phyloP scores from a whole-genome alignment of 2,113 vertebrate genomes.

The Actenoides hombroni region DNA sequence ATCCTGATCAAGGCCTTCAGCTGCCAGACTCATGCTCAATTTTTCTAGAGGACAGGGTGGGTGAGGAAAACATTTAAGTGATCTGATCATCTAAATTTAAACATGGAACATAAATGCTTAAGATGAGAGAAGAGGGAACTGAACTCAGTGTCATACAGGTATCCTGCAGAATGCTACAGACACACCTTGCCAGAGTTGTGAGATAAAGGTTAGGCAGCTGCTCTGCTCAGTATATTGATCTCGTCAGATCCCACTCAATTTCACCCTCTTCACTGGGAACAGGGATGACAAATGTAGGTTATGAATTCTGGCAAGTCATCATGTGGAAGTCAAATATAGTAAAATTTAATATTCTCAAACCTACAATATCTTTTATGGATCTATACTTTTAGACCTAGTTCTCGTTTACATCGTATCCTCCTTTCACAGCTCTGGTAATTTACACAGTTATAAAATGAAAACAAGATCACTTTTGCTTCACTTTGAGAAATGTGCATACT shows the following conservation, averaged over 20 bases:
- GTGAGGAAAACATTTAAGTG: not conserved
- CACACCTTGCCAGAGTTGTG: not conserved
- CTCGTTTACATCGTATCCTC: not conserved
- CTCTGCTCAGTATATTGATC: not conserved
- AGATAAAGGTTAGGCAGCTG: not conserved
- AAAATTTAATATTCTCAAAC: not conserved
- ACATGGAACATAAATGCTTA: not conserved
- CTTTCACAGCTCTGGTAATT: not conserved
- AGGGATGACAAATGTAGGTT: not conserved
- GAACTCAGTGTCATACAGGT: not conserved
- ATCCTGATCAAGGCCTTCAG: not conserved
- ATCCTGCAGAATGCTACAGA: not conserved
- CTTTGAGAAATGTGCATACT: not conserved
- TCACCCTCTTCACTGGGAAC: not conserved
- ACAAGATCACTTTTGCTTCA: not conserved
- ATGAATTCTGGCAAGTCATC: not conserved
- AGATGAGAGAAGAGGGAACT: not conserved
- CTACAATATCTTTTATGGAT: not conserved
- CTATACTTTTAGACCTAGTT: not conserved
- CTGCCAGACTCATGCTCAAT: not conserved
- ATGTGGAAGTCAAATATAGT: not conserved
- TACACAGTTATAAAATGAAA: not conserved
- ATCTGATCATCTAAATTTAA: not conserved
- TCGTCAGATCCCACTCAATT: not conserved
- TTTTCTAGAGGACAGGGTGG: not conserved